Evolutionary conservation across 1,140 invertebrate genomes (phyloP), one percentile per base, ranked within the genome.

Genomic region (Pogonus chalceus): DNA sequence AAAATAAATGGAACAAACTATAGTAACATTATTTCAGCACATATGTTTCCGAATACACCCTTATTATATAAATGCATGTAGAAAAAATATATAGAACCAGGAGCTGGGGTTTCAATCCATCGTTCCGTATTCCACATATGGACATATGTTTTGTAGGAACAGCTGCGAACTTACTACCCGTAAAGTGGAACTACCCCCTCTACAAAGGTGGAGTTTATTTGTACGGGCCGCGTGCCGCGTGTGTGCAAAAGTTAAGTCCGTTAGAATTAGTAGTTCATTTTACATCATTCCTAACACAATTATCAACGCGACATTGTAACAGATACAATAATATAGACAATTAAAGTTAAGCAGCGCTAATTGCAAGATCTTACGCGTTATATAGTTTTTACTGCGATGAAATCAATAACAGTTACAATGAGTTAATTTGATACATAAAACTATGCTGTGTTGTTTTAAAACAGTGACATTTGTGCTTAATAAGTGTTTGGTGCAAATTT

Each of bases 261-360:
- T 57, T 58, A 55, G 61, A 65, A 65, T 65, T 65, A 57, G 56
- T 56, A 56, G 59, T 62, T 56, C 61, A 58, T 58, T 65, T 53
- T 52, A 43, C 61, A 59, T 46, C 52, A 54, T 26, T 24, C 46
- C 7, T 12, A 43, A 10, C 7, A 43, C 37, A 43, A 43, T 43
- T 49, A 35, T 35, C 37, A 24, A n/a, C 55, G 57, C 57, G 51
- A 23, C 54, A 49, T 43, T 24, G 21, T 35, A 60, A 60, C 26
- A 31, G 14, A 31, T 31, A 31, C 26, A 31, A 31, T 7, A 31
- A 31, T 7, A 31, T 31, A 31, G 4, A 31, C 14, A 31, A 31
- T 31, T 31, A n/a, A n/a, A n/a, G n/a, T n/a, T n/a, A n/a, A n/a
- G n/a, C n/a, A n/a, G n/a, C n/a, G n/a, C n/a, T n/a, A n/a, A n/a